Base-by-base conservation (phyloP, 2,888 invertebrate genomes). In the Eupithecia inturbata region DNA sequence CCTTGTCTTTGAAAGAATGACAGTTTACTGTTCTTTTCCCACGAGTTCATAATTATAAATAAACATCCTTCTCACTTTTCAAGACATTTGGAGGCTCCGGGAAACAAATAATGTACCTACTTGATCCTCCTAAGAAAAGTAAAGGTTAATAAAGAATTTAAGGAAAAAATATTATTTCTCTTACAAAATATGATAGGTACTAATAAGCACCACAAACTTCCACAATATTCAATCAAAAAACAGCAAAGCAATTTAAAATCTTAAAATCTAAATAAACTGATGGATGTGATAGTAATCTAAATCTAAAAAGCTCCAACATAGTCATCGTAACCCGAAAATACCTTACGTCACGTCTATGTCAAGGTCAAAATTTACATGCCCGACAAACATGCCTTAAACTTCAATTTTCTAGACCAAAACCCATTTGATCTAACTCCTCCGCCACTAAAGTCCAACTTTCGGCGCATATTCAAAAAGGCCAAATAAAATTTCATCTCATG, bases 401-500 rank as follows among this genome's bases (percentile, higher is more conserved):
- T 78, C 79, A 75, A 78, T 77, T 80, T 79, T 77, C 74, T 67
- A 75, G 67, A 74, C 71, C 77, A 70, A 76, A 72, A 64, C 45
- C 72, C 72, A 79, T 73, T 73, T 67, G 67, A 72, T 64, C 71
- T 6, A 70, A 71, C 71, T 73, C 70, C 57, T 68, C 70, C 60
- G 74, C 64, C 74, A 76, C 74, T 82, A 82, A 80, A 80, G 79
- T 83, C 79, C 78, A 84, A 85, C 83, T 85, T 86, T 80, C 81
- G 77, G 80, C 82, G 85, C 76, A 88, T 91, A 92, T 91, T 92
- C 88, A 88, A 89, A 90, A 90, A 91, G 90, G 88, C 87, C 88
- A 90, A 91, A 92, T 91, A 91, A 91, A 91, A 91, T 91, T 92
- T 91, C 90, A 88, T 89, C 89, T 91, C 90, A 89, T 89, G 87